phyloP scores from a whole-genome alignment of 2,113 vertebrate genomes.

The Pyxicephalus adspersus region DNA sequence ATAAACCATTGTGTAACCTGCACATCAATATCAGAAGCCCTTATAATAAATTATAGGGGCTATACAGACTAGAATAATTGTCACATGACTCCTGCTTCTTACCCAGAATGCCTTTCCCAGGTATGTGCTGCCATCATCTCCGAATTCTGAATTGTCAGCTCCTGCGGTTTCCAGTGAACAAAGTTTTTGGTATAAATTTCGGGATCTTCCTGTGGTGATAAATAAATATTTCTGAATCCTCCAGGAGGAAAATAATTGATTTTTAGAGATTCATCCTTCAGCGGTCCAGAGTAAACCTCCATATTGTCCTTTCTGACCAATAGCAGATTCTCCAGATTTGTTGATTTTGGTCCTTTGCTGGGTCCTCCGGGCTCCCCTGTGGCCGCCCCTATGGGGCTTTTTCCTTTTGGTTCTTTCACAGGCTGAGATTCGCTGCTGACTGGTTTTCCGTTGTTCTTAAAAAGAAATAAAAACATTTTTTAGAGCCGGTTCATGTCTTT shows the following conservation, averaged over 20 bases:
- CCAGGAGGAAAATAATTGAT: neutral
- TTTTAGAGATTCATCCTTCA: neutral
- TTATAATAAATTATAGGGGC: too few relatives aligned
- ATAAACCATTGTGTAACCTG: too few relatives aligned
- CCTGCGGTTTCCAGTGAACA: neutral
- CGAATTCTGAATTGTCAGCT: neutral
- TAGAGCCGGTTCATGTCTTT: too few relatives aligned
- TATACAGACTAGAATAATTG: too few relatives aligned
- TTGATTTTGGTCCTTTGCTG: neutral
- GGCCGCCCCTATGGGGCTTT: neutral
- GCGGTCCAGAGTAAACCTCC: neutral
- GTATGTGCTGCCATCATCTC: neutral
- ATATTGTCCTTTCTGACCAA: neutral
- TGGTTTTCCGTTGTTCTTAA: neutral
- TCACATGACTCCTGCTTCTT: neutral
- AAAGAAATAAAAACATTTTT: neutral
- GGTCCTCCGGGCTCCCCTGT: neutral
- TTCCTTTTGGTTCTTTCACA: neutral
- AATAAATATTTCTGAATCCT: neutral
- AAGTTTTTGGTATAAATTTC: neutral
- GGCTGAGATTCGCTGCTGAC: neutral
- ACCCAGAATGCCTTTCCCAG: neutral
- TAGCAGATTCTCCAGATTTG: neutral
- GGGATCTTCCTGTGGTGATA: neutral
- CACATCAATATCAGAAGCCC: too few relatives aligned